Evolutionary conservation across 2,797 vertebrate species (phyloP), one percentile per base, ranked within the genome.

Genomic region (Pogoniulus pusillus): DNA sequence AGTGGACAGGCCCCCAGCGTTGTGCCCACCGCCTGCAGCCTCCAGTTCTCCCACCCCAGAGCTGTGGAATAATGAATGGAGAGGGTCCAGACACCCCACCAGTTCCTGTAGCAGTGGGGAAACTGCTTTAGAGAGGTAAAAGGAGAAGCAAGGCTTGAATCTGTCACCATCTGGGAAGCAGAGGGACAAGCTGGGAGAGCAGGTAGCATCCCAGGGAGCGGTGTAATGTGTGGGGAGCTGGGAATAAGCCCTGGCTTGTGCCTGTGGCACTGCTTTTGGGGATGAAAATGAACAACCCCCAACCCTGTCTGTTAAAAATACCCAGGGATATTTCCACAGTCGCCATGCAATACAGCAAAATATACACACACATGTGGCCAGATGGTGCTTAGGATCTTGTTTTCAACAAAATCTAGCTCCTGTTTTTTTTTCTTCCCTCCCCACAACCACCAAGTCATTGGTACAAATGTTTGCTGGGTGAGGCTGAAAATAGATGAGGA

Each of bases 301-400:
- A 11, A 10, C 0, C 14, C 49, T 18, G 22, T 51, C 41, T 34
- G 51, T 59, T 79, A 69, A 60, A 90, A 69, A 65, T 11, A 53
- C 2, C 34, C 29, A 12, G 14, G 0, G 9, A 10, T 62, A 34
- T 16, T 62, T 58, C 82, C 3, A 4, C 32, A 1, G 35, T 45
- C 3, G 0, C 16, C 0, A 0, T 0, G 0, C 47, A 6, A 26
- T 7, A 9, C n/a, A 19, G 55, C 1, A 0, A 32, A 43, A 49
- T 6, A 7, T 0, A 9, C 34, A 24, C 30, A 6, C 1, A 1
- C 1, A 1, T 1, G 1, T 1, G 7, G 58, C 18, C 7, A 59
- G 71, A 82, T 15, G 30, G 53, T 27, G 60, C 64, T 66, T 15
- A 72, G 90, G 65, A 77, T 70, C 76, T 30, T 74, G 87, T 64